Percentiles rank a stretch among this genome's conserved stretches.
Evolutionary conservation across 2,888 invertebrate genomes (phyloP).

Genomic region (Cylloceria caligata): DNA sequence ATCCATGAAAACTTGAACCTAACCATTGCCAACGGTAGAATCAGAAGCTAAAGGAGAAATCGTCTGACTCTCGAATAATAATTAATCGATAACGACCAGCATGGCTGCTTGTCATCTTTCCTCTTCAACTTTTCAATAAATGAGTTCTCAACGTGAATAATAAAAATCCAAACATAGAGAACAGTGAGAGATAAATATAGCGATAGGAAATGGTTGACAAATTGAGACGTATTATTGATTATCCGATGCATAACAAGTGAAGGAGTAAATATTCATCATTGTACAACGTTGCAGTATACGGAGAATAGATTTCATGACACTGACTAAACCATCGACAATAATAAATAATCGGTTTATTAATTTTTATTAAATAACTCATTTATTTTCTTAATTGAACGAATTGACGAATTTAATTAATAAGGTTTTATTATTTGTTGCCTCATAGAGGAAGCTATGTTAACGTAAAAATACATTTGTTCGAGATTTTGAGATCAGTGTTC

Average conservation of each 20-base stretch:
- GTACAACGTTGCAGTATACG: background rate
- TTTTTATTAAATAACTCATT: no score
- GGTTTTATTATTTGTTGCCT: no score
- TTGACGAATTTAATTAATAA: background rate
- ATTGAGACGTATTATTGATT: conserved; percentile 9
- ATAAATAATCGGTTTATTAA: background rate
- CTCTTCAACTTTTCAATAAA: background rate
- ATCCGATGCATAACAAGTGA: conserved; percentile 12
- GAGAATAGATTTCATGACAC: background rate
- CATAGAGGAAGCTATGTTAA: no score
- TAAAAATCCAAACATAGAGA: conserved; percentile 4
- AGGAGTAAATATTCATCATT: background rate
- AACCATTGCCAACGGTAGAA: conserved; percentile 33
- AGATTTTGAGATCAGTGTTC: no score
- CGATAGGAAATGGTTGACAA: background rate
- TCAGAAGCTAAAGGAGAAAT: background rate
- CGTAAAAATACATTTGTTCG: no score
- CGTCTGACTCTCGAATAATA: conserved; percentile 35
- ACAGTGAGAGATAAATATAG: background rate
- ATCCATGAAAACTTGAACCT: conserved; percentile 28
- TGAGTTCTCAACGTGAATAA: conserved; percentile 38
- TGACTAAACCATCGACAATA: background rate
- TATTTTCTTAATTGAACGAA: no score
- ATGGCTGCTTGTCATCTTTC: background rate
- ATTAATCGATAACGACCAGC: conserved; percentile 36